These are phyloP conservation scores for Megamerina dolium DNA, from an alignment of 2,888 invertebrate species.

Conservation along the genomic window DNA sequence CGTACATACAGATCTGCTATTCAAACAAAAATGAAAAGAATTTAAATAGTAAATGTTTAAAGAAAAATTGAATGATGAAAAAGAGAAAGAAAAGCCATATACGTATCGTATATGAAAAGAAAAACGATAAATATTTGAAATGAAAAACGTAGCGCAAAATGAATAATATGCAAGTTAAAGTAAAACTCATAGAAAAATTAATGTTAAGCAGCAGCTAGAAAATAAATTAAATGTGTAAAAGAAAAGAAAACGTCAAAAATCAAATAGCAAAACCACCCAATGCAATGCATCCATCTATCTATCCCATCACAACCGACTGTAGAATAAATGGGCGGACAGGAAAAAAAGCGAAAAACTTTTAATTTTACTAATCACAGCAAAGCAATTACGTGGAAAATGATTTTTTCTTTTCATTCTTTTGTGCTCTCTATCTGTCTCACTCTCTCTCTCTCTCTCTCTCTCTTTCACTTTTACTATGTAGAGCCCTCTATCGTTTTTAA, in stretches of 20 bases:
- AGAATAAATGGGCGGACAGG: conserved; percentile 19
- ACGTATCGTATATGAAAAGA: too few species aligned
- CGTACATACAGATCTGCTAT: too few species aligned
- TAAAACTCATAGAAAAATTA: conserved; percentile 24
- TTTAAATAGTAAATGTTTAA: too few species aligned
- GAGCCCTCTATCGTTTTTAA: background rate
- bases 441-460: background rate
- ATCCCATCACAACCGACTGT: too few species aligned
- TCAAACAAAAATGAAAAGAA: too few species aligned
- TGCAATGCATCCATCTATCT: too few species aligned
- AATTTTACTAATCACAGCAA: conserved; percentile 48
- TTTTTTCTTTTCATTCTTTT: conserved; percentile 31
- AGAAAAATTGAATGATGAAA: too few species aligned
- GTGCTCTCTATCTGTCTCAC: background rate
- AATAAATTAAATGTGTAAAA: conserved; percentile 3
- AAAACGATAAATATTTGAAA: conserved; percentile 19
- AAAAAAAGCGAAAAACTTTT: conserved; percentile 39
- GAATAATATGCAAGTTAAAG: conserved; percentile 17
- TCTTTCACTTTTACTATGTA: background rate
- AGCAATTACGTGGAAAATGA: conserved; percentile 49
- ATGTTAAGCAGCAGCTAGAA: background rate
- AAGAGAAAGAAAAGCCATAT: too few species aligned
- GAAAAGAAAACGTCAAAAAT: conserved; percentile 11
- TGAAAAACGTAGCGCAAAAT: conserved; percentile 45
- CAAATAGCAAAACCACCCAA: conserved; percentile 16